phyloP scores from a whole-genome alignment of 2,797 vertebrate species.

The Lagocephalus sceleratus region DNA sequence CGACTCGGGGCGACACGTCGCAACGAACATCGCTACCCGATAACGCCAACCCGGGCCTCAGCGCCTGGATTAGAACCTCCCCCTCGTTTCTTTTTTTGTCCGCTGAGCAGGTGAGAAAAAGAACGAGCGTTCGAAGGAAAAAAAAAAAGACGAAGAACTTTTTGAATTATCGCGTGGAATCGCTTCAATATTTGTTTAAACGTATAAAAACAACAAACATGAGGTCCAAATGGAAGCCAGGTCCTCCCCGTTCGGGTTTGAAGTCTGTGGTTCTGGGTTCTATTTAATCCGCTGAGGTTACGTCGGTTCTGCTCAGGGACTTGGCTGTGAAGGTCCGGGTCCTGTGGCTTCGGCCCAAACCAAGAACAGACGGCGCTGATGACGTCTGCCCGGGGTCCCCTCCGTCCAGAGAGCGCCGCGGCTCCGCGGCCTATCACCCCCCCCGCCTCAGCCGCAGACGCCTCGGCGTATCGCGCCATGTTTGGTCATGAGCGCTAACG shows the following conservation, averaged over 20 bases:
- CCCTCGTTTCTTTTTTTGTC: no score
- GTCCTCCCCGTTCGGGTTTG: conserved; percentile 24
- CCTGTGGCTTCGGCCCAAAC: conserved; percentile 59
- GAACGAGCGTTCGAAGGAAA: no score
- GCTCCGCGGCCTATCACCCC: no score
- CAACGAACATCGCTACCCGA: no score
- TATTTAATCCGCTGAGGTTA: conserved; percentile 49
- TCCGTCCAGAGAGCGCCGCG: no score
- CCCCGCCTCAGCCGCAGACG: no score
- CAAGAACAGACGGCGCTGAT: conserved; percentile 42
- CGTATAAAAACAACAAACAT: conserved; percentile 38
- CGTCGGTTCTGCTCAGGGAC: conserved; percentile 50
- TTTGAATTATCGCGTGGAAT: conserved; percentile 11
- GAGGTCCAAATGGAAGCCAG: conserved; percentile 38
- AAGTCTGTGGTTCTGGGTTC: conserved; percentile 47
- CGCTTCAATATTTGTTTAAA: conserved; percentile 7
- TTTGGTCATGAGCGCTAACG: conserved; percentile 57
- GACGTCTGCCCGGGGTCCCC: not conserved
- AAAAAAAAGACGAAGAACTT: not conserved
- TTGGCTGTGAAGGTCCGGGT: conserved; percentile 65
- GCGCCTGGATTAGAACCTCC: no score
- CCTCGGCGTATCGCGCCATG: conserved; percentile 41
- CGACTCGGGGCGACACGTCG: no score
- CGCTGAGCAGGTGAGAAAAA: no score
- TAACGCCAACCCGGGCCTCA: no score